Base-by-base conservation (phyloP, 2,888 invertebrate species). In the Drosophila aldrichi region DNA sequence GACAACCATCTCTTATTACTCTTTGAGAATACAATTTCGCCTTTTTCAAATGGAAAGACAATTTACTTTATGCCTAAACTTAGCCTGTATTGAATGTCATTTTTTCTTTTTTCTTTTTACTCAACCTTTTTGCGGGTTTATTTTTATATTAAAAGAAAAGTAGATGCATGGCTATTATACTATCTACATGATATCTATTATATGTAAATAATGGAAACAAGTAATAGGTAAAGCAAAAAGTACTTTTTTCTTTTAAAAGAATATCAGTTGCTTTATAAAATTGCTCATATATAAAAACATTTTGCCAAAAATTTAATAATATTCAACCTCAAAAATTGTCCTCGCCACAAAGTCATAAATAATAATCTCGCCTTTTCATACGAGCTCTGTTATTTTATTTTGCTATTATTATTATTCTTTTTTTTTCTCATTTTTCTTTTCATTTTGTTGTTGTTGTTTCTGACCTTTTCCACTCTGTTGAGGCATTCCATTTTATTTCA, bases 341-440 rank as follows among this genome's bases (percentile, higher is more conserved):
- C 56, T 52, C 38, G 66, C 59, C 74, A 58, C 62, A 79, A 81
- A 74, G 82, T 70, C 77, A 82, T 79, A 82, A 77, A 85, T 75
- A 85, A 82, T 85, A 76, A 68, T 71, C 69, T 66, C 55, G 63
- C 75, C 65, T 65, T 77, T 82, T 70, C 41, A 64, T 48, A 43
- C 68, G 41, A 58, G 66, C 12, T 52, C 48, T 49, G 25, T 58
- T 66, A 44, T 62, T 52, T 51, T 51, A 51, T 51, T 51, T 51
- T 5, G 34, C 29, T 48, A 48, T 48, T 48, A 48, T 48, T 48
- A 48, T 48, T 48, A 22, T 44, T 22, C 3, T 20, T 48, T 29
- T 46, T 43, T 49, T 66, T 61, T 22, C 54, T 59, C 59, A 60
- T 22, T 68, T 55, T 58, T 32, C 44, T 40, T 34, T 20, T 52